Evolutionary conservation across 2,113 vertebrate genomes (phyloP), one percentile per base, ranked within the genome.

Genomic region (Orycteropus afer): DNA sequence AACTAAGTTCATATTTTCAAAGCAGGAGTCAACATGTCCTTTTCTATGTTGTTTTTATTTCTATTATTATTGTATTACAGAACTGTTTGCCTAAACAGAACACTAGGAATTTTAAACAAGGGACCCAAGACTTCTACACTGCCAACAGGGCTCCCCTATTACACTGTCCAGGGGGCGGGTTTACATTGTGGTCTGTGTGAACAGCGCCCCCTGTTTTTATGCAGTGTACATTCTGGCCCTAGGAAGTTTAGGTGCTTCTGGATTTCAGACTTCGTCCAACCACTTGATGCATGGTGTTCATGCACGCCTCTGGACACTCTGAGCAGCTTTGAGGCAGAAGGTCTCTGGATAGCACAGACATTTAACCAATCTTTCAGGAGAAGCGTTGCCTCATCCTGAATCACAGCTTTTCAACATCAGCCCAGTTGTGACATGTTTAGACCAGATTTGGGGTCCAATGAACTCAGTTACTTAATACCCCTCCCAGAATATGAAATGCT

Each of bases 371-470:
- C 29, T 80, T 73, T 67, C n/a, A 3, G 25, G 57, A 63, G 49
- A 74, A 89, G 59, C 7, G 2, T 86, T 59, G 90, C 97, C 61
- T 96, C 85, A 25, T 92, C 61, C 90, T 80, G 74, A 96, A 15
- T 96, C 90, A 88, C 74, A 7, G 40, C 74, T 77, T 83, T 69
- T 45, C 63, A 23, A 0, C 29, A 65, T 90, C 67, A 18, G 61
- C 51, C 55, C 3, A 67, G 86, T 74, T 15, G 67, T 63, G 84
- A 95, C 89, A 91, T 63, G 49, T 90, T 47, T 29, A 63, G 67
- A 34, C 40, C 71, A 49, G 92, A 83, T 82, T 84, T n/a, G n/a
- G 78, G 15, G 65, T 69, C 81, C 67, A 25, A 8, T 34, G 67
- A 85, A 47, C 73, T 59, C 65, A 23, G 45, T n/a, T 55, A 55